A percentile compares a stretch with the other conserved stretches of the same genome.
Conservation (phyloP, 2,888 invertebrate species). For the Petrolisthes cinctipes region DNA sequence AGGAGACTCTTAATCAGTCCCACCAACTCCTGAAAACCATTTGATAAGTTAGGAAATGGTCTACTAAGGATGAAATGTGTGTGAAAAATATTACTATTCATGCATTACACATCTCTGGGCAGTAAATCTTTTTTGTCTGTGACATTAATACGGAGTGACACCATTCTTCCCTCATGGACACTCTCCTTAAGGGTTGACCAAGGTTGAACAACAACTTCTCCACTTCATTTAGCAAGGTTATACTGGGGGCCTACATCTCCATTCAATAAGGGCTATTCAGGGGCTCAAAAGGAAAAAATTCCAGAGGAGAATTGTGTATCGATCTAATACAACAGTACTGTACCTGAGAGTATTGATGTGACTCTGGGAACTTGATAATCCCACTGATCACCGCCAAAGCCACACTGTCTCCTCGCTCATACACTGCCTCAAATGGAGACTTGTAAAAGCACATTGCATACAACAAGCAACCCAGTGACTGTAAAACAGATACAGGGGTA, state of each 20-base stretch:
- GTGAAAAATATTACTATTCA: no score
- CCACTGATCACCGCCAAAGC: slow-evolving; percentile 86
- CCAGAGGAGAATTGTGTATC: not conserved
- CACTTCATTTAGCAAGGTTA: not conserved
- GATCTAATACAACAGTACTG: slow-evolving; percentile 41
- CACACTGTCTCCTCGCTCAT: slow-evolving; percentile 88
- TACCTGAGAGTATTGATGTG: slow-evolving; percentile 77
- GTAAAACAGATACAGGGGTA: no score
- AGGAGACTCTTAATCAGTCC: slow-evolving; percentile 80
- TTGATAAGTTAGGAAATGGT: no score
- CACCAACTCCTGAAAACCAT: slow-evolving; percentile 76
- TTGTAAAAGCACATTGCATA: slow-evolving; percentile 88
- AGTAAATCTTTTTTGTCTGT: no score
- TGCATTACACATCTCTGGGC: no score
- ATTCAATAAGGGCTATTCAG: not conserved
- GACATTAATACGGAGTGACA: no score
- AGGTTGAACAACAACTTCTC: not conserved
- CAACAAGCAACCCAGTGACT: slow-evolving; percentile 87
- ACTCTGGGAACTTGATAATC: slow-evolving; percentile 79
- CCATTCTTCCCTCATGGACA: no score
- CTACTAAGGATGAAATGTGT: no score
- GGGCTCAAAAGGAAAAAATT: not conserved
- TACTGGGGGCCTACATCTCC: not conserved
- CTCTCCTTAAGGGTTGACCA: no score
- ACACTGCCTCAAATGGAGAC: slow-evolving; percentile 86